These are phyloP conservation scores for Trinorchestia longiramus DNA, from an alignment of 1,140 invertebrate genomes.

Conservation along the genomic window DNA sequence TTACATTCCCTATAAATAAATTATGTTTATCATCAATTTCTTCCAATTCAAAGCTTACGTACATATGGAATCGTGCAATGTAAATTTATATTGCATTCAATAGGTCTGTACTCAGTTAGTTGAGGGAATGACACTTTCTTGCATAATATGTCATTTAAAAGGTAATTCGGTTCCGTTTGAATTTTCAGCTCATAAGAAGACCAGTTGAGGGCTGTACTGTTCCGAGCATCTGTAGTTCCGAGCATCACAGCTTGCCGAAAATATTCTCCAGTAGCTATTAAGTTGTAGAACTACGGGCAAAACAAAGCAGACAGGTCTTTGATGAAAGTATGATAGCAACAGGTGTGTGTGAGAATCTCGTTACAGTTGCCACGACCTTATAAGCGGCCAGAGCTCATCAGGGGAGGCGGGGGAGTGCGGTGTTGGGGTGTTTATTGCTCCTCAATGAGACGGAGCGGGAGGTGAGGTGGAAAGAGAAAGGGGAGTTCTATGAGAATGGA, in stretches of 20 bases:
- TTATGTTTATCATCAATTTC: too few species aligned
- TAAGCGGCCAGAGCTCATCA: conserved; percentile 8
- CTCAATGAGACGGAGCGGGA: background rate
- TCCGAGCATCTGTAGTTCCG: background rate
- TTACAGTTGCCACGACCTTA: conserved; percentile 6
- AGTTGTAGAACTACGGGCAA: background rate
- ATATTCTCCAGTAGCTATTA: background rate
- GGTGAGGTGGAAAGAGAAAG: background rate
- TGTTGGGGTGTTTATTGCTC: background rate
- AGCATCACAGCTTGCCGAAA: background rate
- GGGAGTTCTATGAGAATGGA: background rate
- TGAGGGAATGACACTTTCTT: background rate
- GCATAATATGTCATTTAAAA: background rate
- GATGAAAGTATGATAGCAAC: background rate
- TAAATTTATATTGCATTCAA: background rate
- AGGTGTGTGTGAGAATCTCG: conserved; percentile 13
- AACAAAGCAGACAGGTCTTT: background rate
- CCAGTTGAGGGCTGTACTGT: background rate
- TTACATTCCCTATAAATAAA: background rate
- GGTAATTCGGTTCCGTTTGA: background rate
- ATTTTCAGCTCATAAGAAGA: background rate
- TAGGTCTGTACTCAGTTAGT: background rate
- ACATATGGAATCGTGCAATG: background rate
- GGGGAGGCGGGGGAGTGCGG: background rate
- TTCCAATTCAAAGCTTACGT: too few species aligned